Percentiles rank a stretch among this genome's conserved stretches.
These are phyloP conservation scores for Gnatocerus cornutus DNA, from an alignment of 2,888 invertebrate genomes.

Conservation along the genomic window DNA sequence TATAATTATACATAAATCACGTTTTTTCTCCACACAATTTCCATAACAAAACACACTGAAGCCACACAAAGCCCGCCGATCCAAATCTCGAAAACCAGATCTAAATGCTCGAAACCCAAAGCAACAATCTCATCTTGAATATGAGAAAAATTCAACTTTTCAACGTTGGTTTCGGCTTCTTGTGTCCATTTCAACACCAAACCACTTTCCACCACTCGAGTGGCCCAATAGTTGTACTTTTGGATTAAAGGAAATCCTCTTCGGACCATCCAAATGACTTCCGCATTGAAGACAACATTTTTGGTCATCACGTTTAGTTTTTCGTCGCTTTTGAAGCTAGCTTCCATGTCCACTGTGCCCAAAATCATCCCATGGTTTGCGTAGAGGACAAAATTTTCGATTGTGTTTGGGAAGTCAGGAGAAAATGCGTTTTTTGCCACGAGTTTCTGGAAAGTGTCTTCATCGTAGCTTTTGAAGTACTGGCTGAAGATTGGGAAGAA, in stretches of 20 bases:
- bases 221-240: not conserved
- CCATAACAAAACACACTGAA: too few relatives aligned
- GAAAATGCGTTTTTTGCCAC: too few relatives aligned
- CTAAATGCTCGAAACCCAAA: not conserved
- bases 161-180: not conserved
- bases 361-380: not conserved
- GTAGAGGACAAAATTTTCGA: not conserved
- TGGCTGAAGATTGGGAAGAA: not conserved
- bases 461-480: not conserved
- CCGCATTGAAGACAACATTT: too few relatives aligned
- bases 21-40: too few relatives aligned
- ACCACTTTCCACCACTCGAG: not conserved
- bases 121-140: not conserved
- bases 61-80: not conserved
- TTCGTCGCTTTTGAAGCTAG: not conserved
- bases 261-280: too few relatives aligned
- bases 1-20: too few relatives aligned
- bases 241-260: not conserved
- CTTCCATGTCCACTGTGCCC: too few relatives aligned
- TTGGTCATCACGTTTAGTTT: too few relatives aligned
- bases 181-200: conserved; percentile 7
- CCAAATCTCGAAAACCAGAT: not conserved
- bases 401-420: too few relatives aligned
- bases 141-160: not conserved
- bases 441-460: not conserved